A percentile compares a stretch with the other conserved stretches of the same genome.
Evolutionary conservation across 2,888 invertebrate genomes (phyloP).

Genomic region (Polydrusus tereticollis): DNA sequence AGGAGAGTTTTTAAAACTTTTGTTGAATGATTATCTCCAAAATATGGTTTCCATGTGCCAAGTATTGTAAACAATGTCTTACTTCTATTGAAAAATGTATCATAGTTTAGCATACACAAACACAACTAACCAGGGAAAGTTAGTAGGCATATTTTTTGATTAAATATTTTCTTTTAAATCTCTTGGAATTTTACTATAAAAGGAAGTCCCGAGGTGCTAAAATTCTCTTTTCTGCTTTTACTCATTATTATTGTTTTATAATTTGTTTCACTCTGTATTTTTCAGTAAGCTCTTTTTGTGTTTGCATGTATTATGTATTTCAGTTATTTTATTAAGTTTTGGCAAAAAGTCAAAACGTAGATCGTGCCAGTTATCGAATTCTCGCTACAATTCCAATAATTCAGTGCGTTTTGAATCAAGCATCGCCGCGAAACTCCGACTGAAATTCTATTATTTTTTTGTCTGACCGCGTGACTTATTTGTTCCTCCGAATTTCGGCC

Average conservation of each 20-base stretch:
- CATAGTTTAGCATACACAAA: too few species aligned
- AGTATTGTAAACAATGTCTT: too few species aligned
- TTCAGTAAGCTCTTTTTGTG: conserved; percentile 1
- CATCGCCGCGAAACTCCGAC: conserved; percentile 17
- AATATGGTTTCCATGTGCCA: too few species aligned
- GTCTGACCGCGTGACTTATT: conserved; percentile 1
- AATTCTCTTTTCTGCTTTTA: background rate
- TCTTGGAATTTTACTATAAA: too few species aligned
- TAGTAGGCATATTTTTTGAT: too few species aligned
- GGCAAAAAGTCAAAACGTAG: conserved; percentile 38
- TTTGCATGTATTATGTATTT: background rate
- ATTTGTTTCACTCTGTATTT: background rate
- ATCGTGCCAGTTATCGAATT: conserved; percentile 29
- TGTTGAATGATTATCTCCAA: too few species aligned
- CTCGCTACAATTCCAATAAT: conserved; percentile 17
- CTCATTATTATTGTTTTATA: background rate
- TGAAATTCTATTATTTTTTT: conserved; percentile 12
- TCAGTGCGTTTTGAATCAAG: conserved; percentile 25
- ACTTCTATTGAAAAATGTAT: too few species aligned
- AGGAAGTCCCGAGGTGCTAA: too few species aligned
- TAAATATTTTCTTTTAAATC: too few species aligned
- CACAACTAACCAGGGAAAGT: too few species aligned
- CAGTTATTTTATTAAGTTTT: conserved; percentile 26
- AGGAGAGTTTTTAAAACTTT: too few species aligned
- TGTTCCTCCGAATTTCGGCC: conserved; percentile 5